Evolutionary conservation across 2,888 invertebrate genomes (phyloP), one percentile per base, ranked within the genome.

Genomic region (Drosophila longiperda): DNA sequence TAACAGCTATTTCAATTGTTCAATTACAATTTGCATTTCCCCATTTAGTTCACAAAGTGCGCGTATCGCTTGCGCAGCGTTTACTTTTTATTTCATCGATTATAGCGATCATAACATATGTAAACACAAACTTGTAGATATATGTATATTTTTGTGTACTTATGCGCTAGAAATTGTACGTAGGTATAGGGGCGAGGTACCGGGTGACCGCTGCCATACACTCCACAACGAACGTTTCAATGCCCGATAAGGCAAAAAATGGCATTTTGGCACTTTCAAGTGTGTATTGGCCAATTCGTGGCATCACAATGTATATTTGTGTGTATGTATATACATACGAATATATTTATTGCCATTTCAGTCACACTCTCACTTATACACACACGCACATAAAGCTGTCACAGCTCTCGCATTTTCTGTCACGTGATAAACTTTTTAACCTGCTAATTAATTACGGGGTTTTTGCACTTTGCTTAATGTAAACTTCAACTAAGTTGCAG

Each of bases 351-450:
- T 72, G 65, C 68, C 60, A 48, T 58, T 67, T 66, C 69, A 73
- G 74, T 82, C 71, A 50, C 40, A 55, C 48, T 49, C 70, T 15
- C 55, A 23, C 29, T 20, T n/a, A 34, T n/a, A 26, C 45, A 29
- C 1, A 7, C 33, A 33, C 12, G 33, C 40, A 40, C 17, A 12
- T 42, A 42, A 23, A 17, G 42, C 38, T 59, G 34, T 36, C 64
- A 26, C 12, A 55, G 63, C 69, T 58, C 60, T 73, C 73, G 20
- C 17, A 32, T 42, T 54, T 61, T 34, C 64, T 78, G 84, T 87
- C 86, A 87, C 86, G 86, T 87, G 86, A 89, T 87, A 84, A 77
- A 80, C 64, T 45, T 86, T 77, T 87, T 77, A 71, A 71, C 82
- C 63, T 72, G 80, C 77, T 84, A 89, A 87, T 84, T 89, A 84